phyloP scores from a whole-genome alignment of 2,113 vertebrate genomes.

The Syngnathoides biaculeatus region DNA sequence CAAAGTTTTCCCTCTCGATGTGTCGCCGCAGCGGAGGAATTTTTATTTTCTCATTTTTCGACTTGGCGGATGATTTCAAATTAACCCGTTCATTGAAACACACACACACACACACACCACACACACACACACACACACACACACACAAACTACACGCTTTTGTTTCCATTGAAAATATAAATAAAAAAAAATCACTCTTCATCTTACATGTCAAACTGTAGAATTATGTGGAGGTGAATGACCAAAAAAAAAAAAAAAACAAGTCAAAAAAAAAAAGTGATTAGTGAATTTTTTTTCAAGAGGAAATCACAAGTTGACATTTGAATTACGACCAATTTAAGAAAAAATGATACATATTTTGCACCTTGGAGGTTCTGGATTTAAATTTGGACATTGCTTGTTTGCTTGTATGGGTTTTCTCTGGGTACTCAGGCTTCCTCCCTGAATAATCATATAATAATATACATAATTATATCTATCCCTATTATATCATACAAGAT shows the following conservation, averaged over 20 bases:
- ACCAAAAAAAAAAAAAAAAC: background rate
- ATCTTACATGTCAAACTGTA: no score
- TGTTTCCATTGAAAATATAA: background rate
- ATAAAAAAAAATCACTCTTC: no score
- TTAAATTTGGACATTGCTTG: background rate
- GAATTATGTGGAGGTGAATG: background rate
- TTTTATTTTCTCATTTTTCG: constrained; percentile 69
- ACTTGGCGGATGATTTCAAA: constrained; percentile 68
- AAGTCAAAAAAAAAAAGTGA: background rate
- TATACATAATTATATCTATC: no score
- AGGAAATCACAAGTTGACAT: background rate
- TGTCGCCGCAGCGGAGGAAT: constrained; percentile 76
- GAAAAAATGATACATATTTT: background rate
- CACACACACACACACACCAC: background rate
- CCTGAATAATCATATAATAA: no score
- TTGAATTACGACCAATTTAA: background rate
- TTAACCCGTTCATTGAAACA: constrained; percentile 67
- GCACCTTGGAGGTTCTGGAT: background rate
- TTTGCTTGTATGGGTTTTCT: no score
- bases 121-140: no score
- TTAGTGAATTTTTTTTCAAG: background rate
- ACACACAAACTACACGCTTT: constrained; percentile 13
- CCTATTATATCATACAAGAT: no score
- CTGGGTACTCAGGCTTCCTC: no score
- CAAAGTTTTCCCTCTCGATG: constrained; percentile 25